These are phyloP conservation scores for Rotaria magnacalcarata DNA, from an alignment of 2,888 invertebrate genomes.

Conservation along the genomic window DNA sequence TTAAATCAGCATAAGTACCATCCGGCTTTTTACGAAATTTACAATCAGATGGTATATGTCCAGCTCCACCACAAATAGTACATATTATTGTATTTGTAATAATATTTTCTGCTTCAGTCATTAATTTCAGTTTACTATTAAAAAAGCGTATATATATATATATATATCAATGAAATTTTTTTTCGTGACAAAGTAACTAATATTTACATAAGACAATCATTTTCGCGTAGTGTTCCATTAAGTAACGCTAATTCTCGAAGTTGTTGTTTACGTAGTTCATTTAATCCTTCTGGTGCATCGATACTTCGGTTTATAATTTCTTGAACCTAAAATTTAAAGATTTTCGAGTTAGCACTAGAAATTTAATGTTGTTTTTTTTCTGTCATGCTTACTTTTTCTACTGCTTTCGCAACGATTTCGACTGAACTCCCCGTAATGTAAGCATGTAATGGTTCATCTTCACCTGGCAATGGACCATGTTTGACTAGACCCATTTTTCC, in stretches of 20 bases:
- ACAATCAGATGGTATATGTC: slow-evolving; percentile 95
- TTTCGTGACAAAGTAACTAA: too few species aligned
- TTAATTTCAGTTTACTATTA: slow-evolving; percentile 57
- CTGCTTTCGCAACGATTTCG: slow-evolving; percentile 91
- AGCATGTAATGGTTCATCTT: slow-evolving; percentile 97
- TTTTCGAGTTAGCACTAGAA: neutral
- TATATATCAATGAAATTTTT: neutral
- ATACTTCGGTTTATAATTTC: slow-evolving; percentile 82
- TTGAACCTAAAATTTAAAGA: slow-evolving; percentile 68
- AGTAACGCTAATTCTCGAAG: slow-evolving; percentile 89
- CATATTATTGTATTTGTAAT: slow-evolving; percentile 93
- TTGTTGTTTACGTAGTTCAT: slow-evolving; percentile 93
- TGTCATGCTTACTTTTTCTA: slow-evolving; percentile 69
- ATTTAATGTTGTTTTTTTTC: neutral
- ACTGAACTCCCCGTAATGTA: slow-evolving; percentile 96
- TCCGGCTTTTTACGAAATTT: slow-evolving; percentile 61
- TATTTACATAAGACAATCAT: slow-evolving; percentile 65
- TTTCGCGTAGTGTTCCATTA: slow-evolving; percentile 93
- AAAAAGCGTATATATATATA: neutral
- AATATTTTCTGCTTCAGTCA: slow-evolving; percentile 59
- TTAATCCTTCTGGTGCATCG: slow-evolving; percentile 96
- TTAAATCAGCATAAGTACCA: slow-evolving; percentile 10
- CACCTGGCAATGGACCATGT: slow-evolving; percentile 94
- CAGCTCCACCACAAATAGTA: slow-evolving; percentile 91
- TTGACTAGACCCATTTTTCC: slow-evolving; percentile 85